phyloP scores from a whole-genome alignment of 1,140 invertebrate species.

The Drosophila arizonae region DNA sequence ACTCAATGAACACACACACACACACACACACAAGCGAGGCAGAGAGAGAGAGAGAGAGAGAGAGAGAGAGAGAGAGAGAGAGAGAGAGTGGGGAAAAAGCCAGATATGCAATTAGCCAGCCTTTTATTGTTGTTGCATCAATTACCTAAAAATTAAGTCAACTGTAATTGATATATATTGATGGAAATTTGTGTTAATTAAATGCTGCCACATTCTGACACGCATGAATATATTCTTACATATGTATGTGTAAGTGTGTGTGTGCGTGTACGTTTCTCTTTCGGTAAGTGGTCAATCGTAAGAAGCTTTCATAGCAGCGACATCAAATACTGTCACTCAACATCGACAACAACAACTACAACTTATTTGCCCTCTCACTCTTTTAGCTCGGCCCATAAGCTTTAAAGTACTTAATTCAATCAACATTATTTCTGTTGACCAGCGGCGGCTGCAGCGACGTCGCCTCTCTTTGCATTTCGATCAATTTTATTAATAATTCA shows the following conservation, averaged over 20 bases:
- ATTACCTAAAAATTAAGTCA: constrained; percentile 54
- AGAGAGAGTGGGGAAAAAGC: not conserved
- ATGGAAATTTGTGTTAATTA: constrained; percentile 75
- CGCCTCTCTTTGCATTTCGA: constrained; percentile 76
- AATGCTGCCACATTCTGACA: constrained; percentile 48
- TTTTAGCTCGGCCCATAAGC: constrained; percentile 19
- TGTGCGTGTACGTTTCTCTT: not conserved
- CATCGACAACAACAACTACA: not conserved
- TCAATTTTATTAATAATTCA: constrained; percentile 83
- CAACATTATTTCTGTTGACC: constrained; percentile 66
- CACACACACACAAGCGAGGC: too few species aligned
- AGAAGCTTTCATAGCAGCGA: not conserved
- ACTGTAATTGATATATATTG: constrained; percentile 73
- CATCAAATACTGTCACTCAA: not conserved
- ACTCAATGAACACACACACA: not conserved
- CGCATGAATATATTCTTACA: not conserved
- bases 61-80: not conserved
- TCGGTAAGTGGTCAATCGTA: not conserved
- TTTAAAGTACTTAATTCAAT: constrained; percentile 58
- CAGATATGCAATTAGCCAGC: constrained; percentile 36
- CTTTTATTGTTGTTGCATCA: constrained; percentile 38
- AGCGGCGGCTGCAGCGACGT: constrained; percentile 15
- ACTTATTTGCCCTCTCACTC: not conserved
- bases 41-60: not conserved
- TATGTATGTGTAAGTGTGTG: not conserved